Conservation (phyloP, 2,797 vertebrate genomes). For the Arctocebus calabarensis region DNA sequence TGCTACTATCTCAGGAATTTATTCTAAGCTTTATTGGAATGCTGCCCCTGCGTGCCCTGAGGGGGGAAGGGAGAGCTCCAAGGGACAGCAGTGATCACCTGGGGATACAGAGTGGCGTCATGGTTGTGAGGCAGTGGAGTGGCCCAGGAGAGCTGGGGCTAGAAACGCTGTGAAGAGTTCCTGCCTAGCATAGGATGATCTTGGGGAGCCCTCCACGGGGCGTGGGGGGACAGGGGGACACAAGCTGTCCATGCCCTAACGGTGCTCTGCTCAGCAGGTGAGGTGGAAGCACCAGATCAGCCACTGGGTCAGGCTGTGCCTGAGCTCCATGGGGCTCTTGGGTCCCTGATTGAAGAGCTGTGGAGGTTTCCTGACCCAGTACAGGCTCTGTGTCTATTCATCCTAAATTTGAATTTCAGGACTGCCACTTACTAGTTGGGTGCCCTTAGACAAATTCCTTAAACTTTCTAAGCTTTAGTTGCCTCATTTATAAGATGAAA, state of each 20-base stretch:
- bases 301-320: background rate
- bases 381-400: background rate
- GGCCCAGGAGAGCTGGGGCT: background rate
- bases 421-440: background rate
- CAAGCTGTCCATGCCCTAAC: background rate
- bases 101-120: constrained; percentile 7
- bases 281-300: background rate
- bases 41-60: background rate
- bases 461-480: background rate
- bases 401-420: background rate
- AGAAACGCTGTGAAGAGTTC: background rate
- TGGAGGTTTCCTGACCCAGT: too few relatives aligned
- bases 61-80: background rate
- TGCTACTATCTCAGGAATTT: background rate
- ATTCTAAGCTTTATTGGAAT: constrained; percentile 60
- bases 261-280: background rate
- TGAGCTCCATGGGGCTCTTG: background rate
- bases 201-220: background rate
- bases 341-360: background rate
- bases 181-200: background rate
- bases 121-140: constrained; percentile 18
- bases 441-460: background rate
- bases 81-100: background rate
- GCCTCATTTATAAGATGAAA: background rate
- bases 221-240: background rate